Evolutionary conservation across 2,888 invertebrate genomes (phyloP).

Genomic region (Epirrhoe tristata): DNA sequence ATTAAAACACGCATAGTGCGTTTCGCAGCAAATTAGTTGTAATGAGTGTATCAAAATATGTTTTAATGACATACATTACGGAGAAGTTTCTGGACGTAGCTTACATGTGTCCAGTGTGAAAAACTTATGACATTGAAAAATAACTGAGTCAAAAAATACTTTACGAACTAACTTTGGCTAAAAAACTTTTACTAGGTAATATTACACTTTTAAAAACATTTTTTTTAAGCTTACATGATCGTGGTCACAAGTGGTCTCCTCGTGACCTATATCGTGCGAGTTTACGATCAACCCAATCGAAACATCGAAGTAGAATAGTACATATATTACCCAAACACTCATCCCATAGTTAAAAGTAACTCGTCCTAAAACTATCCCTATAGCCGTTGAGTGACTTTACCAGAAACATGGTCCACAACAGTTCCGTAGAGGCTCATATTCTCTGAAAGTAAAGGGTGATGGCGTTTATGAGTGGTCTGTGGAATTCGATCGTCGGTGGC

Average conservation of each 20-base stretch:
- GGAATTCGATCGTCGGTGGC: slow-evolving; percentile 79
- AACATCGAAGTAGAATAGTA: too few relatives aligned
- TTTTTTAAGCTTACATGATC: too few relatives aligned
- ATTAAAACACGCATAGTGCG: neutral
- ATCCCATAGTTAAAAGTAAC: neutral
- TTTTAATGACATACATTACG: neutral
- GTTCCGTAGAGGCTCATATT: slow-evolving; percentile 34
- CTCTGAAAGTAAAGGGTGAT: slow-evolving; percentile 67
- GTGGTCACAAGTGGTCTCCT: too few relatives aligned
- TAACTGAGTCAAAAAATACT: neutral
- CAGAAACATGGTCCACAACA: slow-evolving; percentile 5
- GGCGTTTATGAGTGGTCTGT: slow-evolving; percentile 81
- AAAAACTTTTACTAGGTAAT: too few relatives aligned
- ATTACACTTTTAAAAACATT: too few relatives aligned
- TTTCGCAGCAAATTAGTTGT: neutral
- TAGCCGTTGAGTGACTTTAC: slow-evolving; percentile 4
- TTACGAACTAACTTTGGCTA: too few relatives aligned
- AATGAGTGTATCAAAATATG: neutral
- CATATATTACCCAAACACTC: too few relatives aligned
- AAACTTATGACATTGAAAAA: neutral
- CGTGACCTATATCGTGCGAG: too few relatives aligned
- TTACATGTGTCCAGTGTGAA: neutral
- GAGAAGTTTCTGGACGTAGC: neutral
- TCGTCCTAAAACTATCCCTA: neutral
- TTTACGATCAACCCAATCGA: too few relatives aligned